Evolutionary conservation across 2,888 invertebrate species (phyloP).

Genomic region (Parapristionchus giblindavisi): DNA sequence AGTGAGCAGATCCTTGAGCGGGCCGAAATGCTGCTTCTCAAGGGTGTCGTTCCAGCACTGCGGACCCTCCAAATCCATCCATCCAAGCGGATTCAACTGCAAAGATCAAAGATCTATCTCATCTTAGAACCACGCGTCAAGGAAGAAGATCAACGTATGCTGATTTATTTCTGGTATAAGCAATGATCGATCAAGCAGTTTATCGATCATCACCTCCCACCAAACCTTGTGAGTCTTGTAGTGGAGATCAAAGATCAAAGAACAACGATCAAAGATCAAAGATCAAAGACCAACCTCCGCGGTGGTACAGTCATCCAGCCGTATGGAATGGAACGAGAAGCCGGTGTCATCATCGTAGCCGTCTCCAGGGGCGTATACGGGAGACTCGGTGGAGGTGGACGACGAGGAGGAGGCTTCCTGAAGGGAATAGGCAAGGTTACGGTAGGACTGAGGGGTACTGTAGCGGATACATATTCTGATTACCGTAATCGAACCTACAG

Average conservation of each 20-base stretch:
- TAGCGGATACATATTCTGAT: too few species aligned
- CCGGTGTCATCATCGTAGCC: slow-evolving; percentile 50
- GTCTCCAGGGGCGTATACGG: slow-evolving; percentile 25
- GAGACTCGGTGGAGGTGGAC: not conserved
- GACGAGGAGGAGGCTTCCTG: not conserved
- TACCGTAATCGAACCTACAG: too few species aligned
- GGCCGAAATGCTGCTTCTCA: slow-evolving; percentile 63
- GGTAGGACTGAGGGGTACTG: too few species aligned
- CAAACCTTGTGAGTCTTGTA: too few species aligned
- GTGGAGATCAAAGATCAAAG: too few species aligned
- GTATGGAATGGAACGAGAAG: slow-evolving; percentile 46
- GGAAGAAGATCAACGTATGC: too few species aligned
- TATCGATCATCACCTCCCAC: too few species aligned
- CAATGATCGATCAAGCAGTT: too few species aligned
- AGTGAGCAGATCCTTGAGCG: slow-evolving; percentile 57
- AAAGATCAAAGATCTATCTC: not conserved
- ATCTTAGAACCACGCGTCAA: not conserved
- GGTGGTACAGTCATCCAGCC: slow-evolving; percentile 40
- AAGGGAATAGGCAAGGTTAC: not conserved
- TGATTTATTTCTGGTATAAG: too few species aligned
- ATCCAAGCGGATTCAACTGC: slow-evolving; percentile 32
- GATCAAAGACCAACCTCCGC: slow-evolving; percentile 23
- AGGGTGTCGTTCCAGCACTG: slow-evolving; percentile 58
- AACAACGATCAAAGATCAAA: too few species aligned
- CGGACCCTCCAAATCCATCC: slow-evolving; percentile 50